A percentile compares a stretch with the other conserved stretches of the same genome.
Evolutionary conservation across 2,888 invertebrate species (phyloP).

Genomic region (Bombylius discolor): DNA sequence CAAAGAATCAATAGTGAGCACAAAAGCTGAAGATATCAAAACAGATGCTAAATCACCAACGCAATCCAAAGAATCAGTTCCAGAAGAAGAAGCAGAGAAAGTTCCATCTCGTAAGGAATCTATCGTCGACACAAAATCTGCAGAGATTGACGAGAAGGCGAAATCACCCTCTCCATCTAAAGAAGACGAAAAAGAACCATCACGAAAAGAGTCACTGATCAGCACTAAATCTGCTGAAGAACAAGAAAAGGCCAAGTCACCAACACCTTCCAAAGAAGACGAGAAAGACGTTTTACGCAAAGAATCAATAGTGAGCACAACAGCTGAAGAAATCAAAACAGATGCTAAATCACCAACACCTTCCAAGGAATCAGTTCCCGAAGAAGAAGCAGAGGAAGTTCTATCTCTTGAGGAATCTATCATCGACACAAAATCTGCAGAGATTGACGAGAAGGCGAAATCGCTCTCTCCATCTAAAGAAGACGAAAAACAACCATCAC

Average conservation of each 20-base stretch:
- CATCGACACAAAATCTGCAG: too few species aligned
- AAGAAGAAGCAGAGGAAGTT: too few species aligned
- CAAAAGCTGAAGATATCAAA: neutral
- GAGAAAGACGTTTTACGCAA: neutral
- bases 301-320: neutral
- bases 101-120: conserved; percentile 6
- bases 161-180: conserved; percentile 14
- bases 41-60: neutral
- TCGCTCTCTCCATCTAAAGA: conserved; percentile 19
- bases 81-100: neutral
- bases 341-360: conserved; percentile 5
- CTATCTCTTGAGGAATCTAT: too few species aligned
- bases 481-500: conserved; percentile 15
- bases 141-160: neutral
- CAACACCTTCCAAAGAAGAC: neutral
- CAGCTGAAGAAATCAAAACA: conserved; percentile 15
- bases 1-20: conserved; percentile 19
- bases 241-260: neutral
- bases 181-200: conserved; percentile 15
- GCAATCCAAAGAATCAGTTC: neutral
- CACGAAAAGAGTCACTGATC: conserved; percentile 22
- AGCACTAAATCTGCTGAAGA: neutral
- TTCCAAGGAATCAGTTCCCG: conserved; percentile 10
- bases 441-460: conserved; percentile 12
- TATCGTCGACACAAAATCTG: neutral